Percentiles rank a stretch among this genome's conserved stretches.
Evolutionary conservation across 37 sponge, comb jelly and placozoan species (phyloP).

Genomic region (Halichondria panicea): DNA sequence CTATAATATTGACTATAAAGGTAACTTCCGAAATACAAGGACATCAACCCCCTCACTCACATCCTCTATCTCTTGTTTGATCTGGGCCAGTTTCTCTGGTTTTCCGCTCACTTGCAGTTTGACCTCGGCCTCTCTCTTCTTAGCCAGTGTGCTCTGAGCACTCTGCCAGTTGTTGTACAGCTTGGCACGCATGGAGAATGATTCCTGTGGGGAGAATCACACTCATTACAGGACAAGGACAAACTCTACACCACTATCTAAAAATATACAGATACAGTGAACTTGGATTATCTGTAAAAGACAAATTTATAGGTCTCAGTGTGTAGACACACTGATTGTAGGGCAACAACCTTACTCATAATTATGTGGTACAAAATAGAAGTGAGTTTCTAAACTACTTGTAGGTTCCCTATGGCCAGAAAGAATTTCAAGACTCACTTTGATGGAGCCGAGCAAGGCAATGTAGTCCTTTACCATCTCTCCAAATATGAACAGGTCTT

Average conservation of each 20-base stretch:
- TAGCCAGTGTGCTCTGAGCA: slow-evolving; percentile 82
- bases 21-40: neutral
- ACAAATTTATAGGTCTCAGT: too few species aligned
- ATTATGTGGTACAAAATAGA: too few species aligned
- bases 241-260: too few species aligned
- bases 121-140: slow-evolving; percentile 87
- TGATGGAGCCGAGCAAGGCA: slow-evolving; percentile 75
- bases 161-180: slow-evolving; percentile 68
- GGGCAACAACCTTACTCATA: too few species aligned
- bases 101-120: slow-evolving; percentile 86
- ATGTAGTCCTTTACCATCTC: slow-evolving; percentile 94
- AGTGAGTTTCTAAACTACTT: too few species aligned
- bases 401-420: too few species aligned
- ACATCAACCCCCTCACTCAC: slow-evolving; percentile 30
- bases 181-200: slow-evolving; percentile 84
- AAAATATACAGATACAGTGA: too few species aligned
- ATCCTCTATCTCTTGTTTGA: slow-evolving; percentile 77
- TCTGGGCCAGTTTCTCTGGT: slow-evolving; percentile 78
- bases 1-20: neutral
- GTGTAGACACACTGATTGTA: too few species aligned
- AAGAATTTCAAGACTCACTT: slow-evolving; percentile 53
- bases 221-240: too few species aligned
- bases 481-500: slow-evolving; percentile 85
- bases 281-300: too few species aligned
- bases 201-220: slow-evolving; percentile 46